phyloP scores from a whole-genome alignment of 2,113 vertebrate species.

The Notiomystis cincta region DNA sequence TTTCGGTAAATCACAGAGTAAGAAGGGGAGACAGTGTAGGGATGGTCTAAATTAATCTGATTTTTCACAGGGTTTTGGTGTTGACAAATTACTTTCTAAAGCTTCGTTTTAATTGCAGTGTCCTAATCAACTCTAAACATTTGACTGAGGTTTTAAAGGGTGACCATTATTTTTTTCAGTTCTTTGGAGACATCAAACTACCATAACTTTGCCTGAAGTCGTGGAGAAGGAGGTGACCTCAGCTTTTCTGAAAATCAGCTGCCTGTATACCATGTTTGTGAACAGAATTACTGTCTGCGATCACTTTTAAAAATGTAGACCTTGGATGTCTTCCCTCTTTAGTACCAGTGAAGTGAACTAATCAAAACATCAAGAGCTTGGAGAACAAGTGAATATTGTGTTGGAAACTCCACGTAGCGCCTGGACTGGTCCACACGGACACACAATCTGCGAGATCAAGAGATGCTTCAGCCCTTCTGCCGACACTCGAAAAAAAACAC shows the following conservation, averaged over 20 bases:
- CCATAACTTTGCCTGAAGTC: neutral
- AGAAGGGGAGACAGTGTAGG: neutral
- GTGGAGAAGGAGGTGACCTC: neutral
- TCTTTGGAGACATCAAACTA: neutral
- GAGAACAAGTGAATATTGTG: conserved; percentile 55
- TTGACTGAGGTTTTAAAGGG: neutral
- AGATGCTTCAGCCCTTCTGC: conserved; percentile 72
- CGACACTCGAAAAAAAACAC: conserved; percentile 67
- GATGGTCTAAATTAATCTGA: neutral
- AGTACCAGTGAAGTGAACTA: conserved; percentile 4
- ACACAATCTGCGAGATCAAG: conserved; percentile 65
- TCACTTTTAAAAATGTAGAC: neutral
- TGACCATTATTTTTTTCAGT: neutral
- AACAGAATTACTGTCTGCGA: neutral
- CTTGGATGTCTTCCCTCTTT: neutral
- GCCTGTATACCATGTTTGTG: rapidly evolving
- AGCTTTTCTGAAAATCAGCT: neutral
- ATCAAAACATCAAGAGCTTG: neutral
- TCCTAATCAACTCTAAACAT: neutral
- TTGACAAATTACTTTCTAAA: neutral
- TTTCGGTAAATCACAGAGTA: neutral
- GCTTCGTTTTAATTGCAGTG: neutral
- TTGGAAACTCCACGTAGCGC: conserved; percentile 44
- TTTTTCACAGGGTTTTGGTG: neutral
- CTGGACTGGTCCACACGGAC: conserved; percentile 10